Base-by-base conservation (phyloP, 2,888 invertebrate genomes). In the Tupiocoris notatus region DNA sequence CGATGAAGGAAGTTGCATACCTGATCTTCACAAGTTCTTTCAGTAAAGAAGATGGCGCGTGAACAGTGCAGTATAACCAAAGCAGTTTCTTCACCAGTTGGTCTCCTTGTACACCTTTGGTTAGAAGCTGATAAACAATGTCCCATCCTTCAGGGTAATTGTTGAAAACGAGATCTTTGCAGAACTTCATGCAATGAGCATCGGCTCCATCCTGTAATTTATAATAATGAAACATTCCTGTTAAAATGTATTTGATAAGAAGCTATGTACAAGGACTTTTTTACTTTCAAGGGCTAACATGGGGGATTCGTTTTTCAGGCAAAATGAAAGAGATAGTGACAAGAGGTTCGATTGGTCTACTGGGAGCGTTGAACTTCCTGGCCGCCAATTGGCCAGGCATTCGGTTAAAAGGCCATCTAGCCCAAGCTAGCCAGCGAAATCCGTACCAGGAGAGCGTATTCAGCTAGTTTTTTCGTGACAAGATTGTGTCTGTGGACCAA, bases 401-500 rank as follows among this genome's bases (percentile, higher is more conserved):
- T n/a, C n/a, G n/a, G n/a, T n/a, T n/a, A n/a, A n/a, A n/a, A n/a
- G n/a, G n/a, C n/a, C n/a, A n/a, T n/a, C n/a, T n/a, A n/a, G n/a
- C 18, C 56, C 16, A 1, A 7, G 23, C 39, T 54, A 16, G 17
- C 17, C 23, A 80, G 12, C 20, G 22, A 12, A 12, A 23, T 23
- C 23, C 39, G 20, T 70, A 86, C 86, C 83, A 86, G 82, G 75
- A 86, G 83, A 68, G 88, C 87, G 79, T 85, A 85, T 78, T 84
- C 84, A 3, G 87, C 88, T 57, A 87, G 83, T 65, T 88, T 83
- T 76, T 86, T 84, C 21, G 87, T 82, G 16, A 88, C 84, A 78
- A 85, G 83, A 22, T 87, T 87, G 81, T 88, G 87, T 75, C 86
- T 81, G 66, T 84, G 82, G 77, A 82, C 81, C 16, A 82, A 82